phyloP scores from a whole-genome alignment of 2,888 invertebrate genomes.

The Ceriagrion tenellum region DNA sequence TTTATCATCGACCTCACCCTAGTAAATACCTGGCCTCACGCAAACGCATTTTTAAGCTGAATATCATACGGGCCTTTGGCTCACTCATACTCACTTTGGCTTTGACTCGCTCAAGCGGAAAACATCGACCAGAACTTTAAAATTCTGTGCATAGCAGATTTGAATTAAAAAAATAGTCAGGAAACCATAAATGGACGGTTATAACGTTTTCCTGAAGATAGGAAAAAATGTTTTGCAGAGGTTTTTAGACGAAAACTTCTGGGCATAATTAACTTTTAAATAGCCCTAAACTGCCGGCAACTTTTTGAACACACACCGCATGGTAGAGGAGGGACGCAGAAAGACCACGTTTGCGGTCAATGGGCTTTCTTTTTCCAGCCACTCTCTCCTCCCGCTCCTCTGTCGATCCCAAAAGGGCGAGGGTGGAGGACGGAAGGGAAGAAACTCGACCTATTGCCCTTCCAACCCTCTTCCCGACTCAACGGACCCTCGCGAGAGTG shows the following conservation, averaged over 20 bases:
- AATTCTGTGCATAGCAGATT: background rate
- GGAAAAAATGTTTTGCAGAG: background rate
- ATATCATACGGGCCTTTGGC: background rate
- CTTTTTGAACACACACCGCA: constrained; percentile 3
- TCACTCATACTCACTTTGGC: too few species aligned
- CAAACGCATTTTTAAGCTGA: background rate
- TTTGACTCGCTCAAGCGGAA: background rate
- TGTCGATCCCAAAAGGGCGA: background rate
- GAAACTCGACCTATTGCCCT: background rate
- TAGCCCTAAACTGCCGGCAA: background rate
- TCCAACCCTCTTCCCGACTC: background rate
- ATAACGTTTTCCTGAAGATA: background rate
- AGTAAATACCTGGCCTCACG: too few species aligned
- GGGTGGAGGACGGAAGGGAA: background rate
- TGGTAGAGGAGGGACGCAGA: background rate
- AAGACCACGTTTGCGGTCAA: background rate
- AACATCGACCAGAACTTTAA: background rate
- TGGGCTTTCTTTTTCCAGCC: background rate
- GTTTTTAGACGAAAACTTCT: background rate
- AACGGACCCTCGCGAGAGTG: background rate
- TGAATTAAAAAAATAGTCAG: background rate
- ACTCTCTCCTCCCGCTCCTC: too few species aligned
- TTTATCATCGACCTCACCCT: too few species aligned
- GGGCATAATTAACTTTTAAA: constrained; percentile 28
- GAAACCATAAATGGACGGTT: background rate